Evolutionary conservation across 2,888 invertebrate genomes (phyloP).

Genomic region (Hirtodrosophila duncani): DNA sequence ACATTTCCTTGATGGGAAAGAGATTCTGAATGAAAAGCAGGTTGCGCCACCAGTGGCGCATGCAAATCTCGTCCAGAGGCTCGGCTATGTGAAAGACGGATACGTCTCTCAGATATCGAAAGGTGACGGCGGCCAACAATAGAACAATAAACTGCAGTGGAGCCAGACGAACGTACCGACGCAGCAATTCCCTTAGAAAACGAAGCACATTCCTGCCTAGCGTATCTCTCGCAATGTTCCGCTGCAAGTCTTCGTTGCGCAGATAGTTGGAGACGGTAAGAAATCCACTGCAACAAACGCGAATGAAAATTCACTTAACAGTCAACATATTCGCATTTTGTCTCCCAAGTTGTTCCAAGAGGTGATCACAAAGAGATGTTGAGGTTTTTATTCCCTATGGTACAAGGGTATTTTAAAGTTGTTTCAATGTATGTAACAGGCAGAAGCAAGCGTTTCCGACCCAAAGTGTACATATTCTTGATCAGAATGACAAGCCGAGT

Average conservation of each 20-base stretch:
- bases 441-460: too few relatives aligned
- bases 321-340: too few relatives aligned
- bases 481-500: too few relatives aligned
- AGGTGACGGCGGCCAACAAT: conserved; percentile 12
- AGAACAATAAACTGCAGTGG: conserved; percentile 31
- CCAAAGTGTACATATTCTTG: too few relatives aligned
- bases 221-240: conserved; percentile 18
- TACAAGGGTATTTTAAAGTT: too few relatives aligned
- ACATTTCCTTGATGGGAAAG: conserved; percentile 13
- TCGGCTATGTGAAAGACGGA: conserved; percentile 32
- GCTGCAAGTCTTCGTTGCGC: conserved; percentile 25
- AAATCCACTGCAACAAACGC: conserved; percentile 30
- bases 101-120: conserved; percentile 26
- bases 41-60: conserved; percentile 26
- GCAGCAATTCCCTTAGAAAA: conserved; percentile 20
- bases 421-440: too few relatives aligned
- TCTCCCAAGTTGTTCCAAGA: too few relatives aligned
- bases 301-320: too few relatives aligned
- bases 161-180: conserved; percentile 37
- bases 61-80: conserved; percentile 31
- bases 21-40: conserved; percentile 37
- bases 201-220: conserved; percentile 5
- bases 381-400: too few relatives aligned
- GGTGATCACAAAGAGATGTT: too few relatives aligned
- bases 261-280: conserved; percentile 39